These are phyloP conservation scores for Enteromius afrohamiltoni DNA, from an alignment of 2,797 vertebrate species.

Conservation along the genomic window DNA sequence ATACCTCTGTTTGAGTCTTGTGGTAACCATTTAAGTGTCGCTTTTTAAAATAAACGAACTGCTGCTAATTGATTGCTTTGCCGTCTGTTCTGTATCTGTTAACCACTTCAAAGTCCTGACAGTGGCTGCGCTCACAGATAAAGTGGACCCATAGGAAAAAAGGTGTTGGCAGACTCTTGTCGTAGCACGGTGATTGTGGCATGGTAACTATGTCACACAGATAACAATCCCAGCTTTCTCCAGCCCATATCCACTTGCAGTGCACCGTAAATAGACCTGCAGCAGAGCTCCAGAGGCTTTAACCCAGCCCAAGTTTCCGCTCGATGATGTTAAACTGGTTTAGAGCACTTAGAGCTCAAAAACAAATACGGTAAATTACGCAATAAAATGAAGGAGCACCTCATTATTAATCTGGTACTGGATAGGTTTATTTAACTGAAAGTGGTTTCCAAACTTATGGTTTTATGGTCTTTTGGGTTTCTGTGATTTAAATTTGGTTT, in stretches of 20 bases:
- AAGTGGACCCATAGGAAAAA: constrained; percentile 52
- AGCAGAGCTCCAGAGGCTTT: constrained; percentile 33
- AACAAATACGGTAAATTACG: background rate
- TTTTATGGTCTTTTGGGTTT: background rate
- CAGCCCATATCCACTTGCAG: constrained; percentile 52
- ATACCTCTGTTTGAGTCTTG: background rate
- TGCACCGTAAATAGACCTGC: constrained; percentile 56
- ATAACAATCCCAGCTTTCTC: constrained; percentile 65
- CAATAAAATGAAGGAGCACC: background rate
- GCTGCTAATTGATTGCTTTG: background rate
- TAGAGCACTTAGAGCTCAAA: background rate
- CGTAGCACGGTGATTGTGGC: constrained; percentile 52
- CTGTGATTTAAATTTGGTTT: background rate
- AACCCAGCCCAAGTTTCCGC: constrained; percentile 25
- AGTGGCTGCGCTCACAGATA: constrained; percentile 42
- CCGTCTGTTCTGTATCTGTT: constrained; percentile 54
- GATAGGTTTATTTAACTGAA: background rate
- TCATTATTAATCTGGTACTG: background rate
- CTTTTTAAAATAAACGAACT: background rate
- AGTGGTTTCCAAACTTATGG: background rate
- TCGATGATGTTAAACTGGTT: background rate
- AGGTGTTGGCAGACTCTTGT: constrained; percentile 68
- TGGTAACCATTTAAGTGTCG: background rate
- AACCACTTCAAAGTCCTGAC: constrained; percentile 63
- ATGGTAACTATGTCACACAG: constrained; percentile 59